Evolutionary conservation across 2,797 vertebrate species (phyloP).

Genomic region (Anableps anableps): DNA sequence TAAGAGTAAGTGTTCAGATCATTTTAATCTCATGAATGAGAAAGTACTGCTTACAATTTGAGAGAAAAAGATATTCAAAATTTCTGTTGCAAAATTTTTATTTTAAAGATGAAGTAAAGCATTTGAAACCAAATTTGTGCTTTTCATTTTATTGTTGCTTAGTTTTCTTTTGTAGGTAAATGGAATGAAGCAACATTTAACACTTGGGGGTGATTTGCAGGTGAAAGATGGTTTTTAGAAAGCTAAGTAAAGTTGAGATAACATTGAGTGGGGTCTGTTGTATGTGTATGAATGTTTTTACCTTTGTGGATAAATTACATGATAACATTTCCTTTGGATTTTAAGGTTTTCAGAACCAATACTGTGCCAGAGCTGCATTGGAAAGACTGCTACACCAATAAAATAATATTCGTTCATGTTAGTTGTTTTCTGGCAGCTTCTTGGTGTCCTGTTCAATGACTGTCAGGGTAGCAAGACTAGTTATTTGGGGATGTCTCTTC

Average conservation of each 20-base stretch:
- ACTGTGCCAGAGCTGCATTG: slow-evolving; percentile 61
- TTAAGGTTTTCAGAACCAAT: slow-evolving; percentile 50
- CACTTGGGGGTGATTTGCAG: slow-evolving; percentile 11
- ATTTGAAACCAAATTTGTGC: slow-evolving; percentile 39
- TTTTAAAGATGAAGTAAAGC: slow-evolving; percentile 23
- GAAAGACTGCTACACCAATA: slow-evolving; percentile 66
- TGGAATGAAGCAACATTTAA: slow-evolving; percentile 27
- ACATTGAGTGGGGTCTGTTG: slow-evolving; percentile 23
- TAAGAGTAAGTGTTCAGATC: background rate
- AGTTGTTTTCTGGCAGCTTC: background rate
- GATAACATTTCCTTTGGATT: slow-evolving; percentile 49
- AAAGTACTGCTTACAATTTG: slow-evolving; percentile 8
- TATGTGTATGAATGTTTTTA: slow-evolving; percentile 55
- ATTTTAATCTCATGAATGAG: slow-evolving; percentile 28
- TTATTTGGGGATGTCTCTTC: background rate
- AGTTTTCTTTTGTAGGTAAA: slow-evolving; percentile 22
- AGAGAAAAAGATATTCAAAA: background rate
- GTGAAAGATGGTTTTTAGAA: slow-evolving; percentile 22
- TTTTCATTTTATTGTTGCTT: slow-evolving; percentile 29
- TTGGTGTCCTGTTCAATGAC: background rate
- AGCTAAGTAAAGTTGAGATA: slow-evolving; percentile 20
- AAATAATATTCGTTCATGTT: slow-evolving; percentile 51
- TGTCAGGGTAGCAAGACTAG: background rate
- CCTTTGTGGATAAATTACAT: slow-evolving; percentile 51
- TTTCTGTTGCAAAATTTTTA: background rate